These are phyloP conservation scores for Neogobius melanostomus DNA, from an alignment of 2,113 vertebrate genomes.

Conservation along the genomic window DNA sequence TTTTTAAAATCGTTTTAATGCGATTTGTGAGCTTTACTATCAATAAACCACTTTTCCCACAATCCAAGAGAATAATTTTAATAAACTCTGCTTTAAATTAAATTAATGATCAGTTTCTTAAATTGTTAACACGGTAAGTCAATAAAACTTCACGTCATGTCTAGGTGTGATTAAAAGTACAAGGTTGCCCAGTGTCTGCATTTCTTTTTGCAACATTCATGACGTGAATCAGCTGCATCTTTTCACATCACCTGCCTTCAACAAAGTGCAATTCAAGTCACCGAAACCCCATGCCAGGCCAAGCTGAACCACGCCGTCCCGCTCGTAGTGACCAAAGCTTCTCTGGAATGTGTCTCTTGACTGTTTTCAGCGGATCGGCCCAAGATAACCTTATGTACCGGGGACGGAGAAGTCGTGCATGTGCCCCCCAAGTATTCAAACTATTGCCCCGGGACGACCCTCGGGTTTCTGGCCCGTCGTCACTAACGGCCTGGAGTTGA, in stretches of 20 bases:
- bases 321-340: not conserved
- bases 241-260: not conserved
- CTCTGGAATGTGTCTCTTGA: constrained; percentile 72
- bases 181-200: no score
- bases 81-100: no score
- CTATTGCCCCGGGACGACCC: constrained; percentile 40
- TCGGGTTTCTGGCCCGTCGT: constrained; percentile 6
- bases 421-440: constrained; percentile 30
- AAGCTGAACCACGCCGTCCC: not conserved
- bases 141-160: no score
- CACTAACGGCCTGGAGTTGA: constrained; percentile 12
- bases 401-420: constrained; percentile 50
- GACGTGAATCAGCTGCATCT: not conserved
- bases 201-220: no score
- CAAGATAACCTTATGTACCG: constrained; percentile 22
- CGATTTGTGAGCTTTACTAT: no score
- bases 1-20: no score
- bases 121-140: no score
- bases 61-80: no score
- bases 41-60: no score
- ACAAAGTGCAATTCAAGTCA: not conserved
- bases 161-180: no score
- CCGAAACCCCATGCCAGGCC: not conserved
- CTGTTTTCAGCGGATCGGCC: constrained; percentile 33
- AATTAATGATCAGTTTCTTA: no score